A percentile compares a stretch with the other conserved stretches of the same genome.
These are phyloP conservation scores for Neosalanx taihuensis DNA, from an alignment of 2,797 vertebrate species.

Conservation along the genomic window DNA sequence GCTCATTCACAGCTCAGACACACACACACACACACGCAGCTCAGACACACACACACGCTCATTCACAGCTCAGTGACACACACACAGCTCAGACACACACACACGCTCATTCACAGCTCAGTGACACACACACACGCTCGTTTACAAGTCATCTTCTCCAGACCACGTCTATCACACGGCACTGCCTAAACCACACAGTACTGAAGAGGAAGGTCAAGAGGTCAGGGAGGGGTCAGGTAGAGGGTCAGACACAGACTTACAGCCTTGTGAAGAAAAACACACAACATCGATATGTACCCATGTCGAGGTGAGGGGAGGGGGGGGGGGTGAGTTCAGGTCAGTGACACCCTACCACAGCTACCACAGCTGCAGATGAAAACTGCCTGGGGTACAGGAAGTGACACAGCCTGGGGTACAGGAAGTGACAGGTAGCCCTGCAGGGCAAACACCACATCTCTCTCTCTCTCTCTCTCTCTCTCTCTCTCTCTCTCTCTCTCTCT, in stretches of 20 bases:
- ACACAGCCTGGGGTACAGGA: not conserved
- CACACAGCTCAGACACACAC: too few relatives aligned
- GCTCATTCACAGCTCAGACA: too few relatives aligned
- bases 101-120: not conserved
- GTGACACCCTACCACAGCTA: not conserved
- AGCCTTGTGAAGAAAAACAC: not conserved
- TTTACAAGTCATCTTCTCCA: not conserved
- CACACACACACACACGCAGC: too few relatives aligned
- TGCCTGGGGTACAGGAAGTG: not conserved
- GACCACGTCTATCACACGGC: not conserved
- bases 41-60: too few relatives aligned
- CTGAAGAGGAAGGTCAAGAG: not conserved
- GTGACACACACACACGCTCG: not conserved
- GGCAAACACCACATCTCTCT: not conserved
- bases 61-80: too few relatives aligned
- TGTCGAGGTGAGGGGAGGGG: not conserved
- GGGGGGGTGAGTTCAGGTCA: not conserved
- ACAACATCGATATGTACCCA: too few relatives aligned
- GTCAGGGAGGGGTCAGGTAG: not conserved
- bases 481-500: too few relatives aligned
- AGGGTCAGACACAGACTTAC: not conserved
- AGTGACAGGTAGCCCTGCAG: not conserved
- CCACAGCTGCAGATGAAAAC: not conserved
- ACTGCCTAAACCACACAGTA: not conserved
- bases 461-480: slow-evolving; percentile 30